Conservation (phyloP, 2,888 invertebrate genomes). For the Pteria penguin region DNA sequence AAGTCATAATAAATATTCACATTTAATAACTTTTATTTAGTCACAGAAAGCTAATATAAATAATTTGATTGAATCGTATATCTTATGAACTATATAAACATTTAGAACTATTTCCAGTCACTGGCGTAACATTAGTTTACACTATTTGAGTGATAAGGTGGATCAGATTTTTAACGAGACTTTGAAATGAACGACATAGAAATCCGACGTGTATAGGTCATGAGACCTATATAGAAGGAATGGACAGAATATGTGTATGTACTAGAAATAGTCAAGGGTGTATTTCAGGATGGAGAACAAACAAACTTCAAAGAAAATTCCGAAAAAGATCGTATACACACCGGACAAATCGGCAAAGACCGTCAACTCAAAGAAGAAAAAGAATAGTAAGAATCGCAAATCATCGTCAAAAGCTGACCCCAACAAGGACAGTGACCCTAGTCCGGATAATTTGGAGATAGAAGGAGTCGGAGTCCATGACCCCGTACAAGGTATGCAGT, state of each 20-base stretch:
- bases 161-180: no score
- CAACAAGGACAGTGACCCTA: constrained; percentile 55
- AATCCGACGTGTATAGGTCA: no score
- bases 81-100: no score
- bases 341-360: constrained; percentile 48
- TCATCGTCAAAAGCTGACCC: constrained; percentile 45
- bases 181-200: no score
- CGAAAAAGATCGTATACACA: constrained; percentile 48
- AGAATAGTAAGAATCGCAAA: constrained; percentile 62
- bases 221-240: no score
- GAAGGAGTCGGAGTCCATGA: constrained; percentile 59
- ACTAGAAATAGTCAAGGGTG: background rate
- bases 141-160: constrained; percentile 25
- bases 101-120: background rate
- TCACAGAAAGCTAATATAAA: no score
- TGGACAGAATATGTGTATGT: no score
- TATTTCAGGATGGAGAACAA: constrained; percentile 57
- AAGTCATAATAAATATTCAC: no score
- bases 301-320: constrained; percentile 49
- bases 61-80: no score
- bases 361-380: constrained; percentile 54
- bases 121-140: constrained; percentile 42
- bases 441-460: constrained; percentile 60
- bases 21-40: no score
- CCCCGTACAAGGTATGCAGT: constrained; percentile 23